Percentiles rank a stretch among this genome's conserved stretches.
Evolutionary conservation across 1,140 invertebrate genomes (phyloP).

Genomic region (Solenopsis invicta): DNA sequence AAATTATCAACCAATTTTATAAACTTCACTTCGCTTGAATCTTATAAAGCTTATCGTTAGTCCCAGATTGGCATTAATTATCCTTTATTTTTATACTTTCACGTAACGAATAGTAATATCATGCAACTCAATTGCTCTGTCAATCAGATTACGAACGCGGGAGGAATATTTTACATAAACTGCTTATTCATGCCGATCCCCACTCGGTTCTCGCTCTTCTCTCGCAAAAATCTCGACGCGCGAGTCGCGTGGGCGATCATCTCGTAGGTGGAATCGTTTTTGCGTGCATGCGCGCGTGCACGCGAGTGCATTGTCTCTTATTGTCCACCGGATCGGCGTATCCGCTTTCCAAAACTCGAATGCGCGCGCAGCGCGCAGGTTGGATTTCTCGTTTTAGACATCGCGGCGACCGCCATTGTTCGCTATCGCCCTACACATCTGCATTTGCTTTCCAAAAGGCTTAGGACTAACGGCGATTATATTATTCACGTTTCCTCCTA

Average conservation of each 20-base stretch:
- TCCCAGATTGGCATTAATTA: neutral
- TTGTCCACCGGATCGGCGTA: conserved; percentile 64
- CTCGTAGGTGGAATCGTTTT: conserved; percentile 75
- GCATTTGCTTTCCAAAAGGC: conserved; percentile 57
- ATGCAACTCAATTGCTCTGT: neutral
- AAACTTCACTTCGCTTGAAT: neutral
- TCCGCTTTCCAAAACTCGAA: conserved; percentile 66
- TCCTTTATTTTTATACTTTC: neutral
- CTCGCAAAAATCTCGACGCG: conserved; percentile 65
- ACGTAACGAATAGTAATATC: neutral
- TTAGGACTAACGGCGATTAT: conserved; percentile 61
- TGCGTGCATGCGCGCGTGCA: conserved; percentile 63
- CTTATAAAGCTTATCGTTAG: neutral
- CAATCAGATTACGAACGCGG: conserved; percentile 28
- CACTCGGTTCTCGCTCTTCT: conserved; percentile 30
- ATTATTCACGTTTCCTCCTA: conserved; percentile 63
- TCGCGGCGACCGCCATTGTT: conserved; percentile 54
- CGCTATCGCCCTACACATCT: conserved; percentile 59
- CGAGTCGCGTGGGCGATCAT: conserved; percentile 66
- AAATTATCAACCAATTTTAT: neutral
- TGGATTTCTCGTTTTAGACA: conserved; percentile 55
- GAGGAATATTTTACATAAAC: conserved; percentile 37
- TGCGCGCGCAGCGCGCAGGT: conserved; percentile 16
- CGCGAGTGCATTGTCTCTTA: conserved; percentile 71
- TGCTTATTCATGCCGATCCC: conserved; percentile 30